Evolutionary conservation across 2,888 invertebrate species (phyloP).

Genomic region (Bugulina stolonifera): DNA sequence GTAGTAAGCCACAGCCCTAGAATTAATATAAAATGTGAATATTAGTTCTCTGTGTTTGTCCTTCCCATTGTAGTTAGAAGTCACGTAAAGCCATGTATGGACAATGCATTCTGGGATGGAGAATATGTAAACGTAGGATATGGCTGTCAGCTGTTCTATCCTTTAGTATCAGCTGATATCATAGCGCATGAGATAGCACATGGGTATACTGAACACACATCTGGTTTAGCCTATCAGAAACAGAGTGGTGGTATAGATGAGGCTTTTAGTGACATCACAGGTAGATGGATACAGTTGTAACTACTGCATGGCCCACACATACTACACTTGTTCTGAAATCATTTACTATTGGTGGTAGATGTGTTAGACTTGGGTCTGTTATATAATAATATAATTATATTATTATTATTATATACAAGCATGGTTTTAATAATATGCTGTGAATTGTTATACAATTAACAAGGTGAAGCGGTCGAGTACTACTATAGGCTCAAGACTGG

Average conservation of each 20-base stretch:
- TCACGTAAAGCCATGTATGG: slow-evolving; percentile 33
- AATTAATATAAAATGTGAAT: too few species aligned
- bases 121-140: slow-evolving; percentile 28
- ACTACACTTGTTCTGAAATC: too few species aligned
- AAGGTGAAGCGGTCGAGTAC: not conserved
- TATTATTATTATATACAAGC: too few species aligned
- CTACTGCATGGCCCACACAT: too few species aligned
- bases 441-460: too few species aligned
- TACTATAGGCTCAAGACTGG: not conserved
- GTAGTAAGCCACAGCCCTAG: too few species aligned
- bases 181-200: slow-evolving; percentile 35
- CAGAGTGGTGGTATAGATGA: slow-evolving; percentile 27
- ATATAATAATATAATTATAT: too few species aligned
- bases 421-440: too few species aligned
- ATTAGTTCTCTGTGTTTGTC: too few species aligned
- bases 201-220: slow-evolving; percentile 32
- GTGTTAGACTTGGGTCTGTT: too few species aligned
- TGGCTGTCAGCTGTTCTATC: slow-evolving; percentile 29
- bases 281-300: too few species aligned
- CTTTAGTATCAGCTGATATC: slow-evolving; percentile 31
- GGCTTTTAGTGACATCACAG: slow-evolving; percentile 27
- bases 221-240: slow-evolving; percentile 31
- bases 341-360: too few species aligned
- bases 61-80: slow-evolving; percentile 30
- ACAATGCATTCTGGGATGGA: slow-evolving; percentile 36